Percentiles rank a stretch among this genome's conserved stretches.
Evolutionary conservation across 2,797 vertebrate species (phyloP).

Genomic region (Garrulus glandarius): DNA sequence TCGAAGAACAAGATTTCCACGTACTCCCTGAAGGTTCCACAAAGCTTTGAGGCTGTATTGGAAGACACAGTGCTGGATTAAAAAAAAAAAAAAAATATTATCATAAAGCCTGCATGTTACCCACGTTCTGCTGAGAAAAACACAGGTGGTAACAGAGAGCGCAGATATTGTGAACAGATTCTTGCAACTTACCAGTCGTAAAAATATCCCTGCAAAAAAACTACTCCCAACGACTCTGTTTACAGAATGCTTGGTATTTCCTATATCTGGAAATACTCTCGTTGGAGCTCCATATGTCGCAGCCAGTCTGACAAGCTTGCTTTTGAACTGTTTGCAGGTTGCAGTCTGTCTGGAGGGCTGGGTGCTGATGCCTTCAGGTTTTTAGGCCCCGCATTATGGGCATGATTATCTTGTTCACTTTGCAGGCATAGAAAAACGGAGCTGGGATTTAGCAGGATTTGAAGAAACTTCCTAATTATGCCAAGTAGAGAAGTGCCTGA

Average conservation of each 20-base stretch:
- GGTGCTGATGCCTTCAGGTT: slow-evolving; percentile 64
- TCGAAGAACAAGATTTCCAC: neutral
- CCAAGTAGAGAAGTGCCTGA: slow-evolving; percentile 20
- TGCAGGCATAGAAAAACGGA: slow-evolving; percentile 2
- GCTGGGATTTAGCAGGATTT: slow-evolving; percentile 34
- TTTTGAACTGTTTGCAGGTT: slow-evolving; percentile 60
- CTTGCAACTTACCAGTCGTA: slow-evolving; percentile 46
- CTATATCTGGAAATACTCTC: slow-evolving; percentile 56
- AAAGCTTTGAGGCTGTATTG: neutral
- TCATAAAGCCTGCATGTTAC: neutral
- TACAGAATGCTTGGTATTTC: slow-evolving; percentile 66
- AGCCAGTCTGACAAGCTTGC: slow-evolving; percentile 61
- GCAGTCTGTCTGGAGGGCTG: slow-evolving; percentile 59
- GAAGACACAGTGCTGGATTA: neutral
- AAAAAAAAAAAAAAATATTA: neutral
- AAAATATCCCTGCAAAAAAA: slow-evolving; percentile 53
- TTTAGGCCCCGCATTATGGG: slow-evolving; percentile 41
- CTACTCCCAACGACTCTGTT: slow-evolving; percentile 36
- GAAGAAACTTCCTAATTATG: slow-evolving; percentile 46
- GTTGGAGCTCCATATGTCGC: slow-evolving; percentile 52
- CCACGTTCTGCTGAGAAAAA: slow-evolving; percentile 14
- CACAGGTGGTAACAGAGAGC: slow-evolving; percentile 17
- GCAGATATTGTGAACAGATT: slow-evolving; percentile 45
- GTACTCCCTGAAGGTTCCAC: neutral
- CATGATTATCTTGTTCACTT: slow-evolving; percentile 62